phyloP scores from a whole-genome alignment of 2,888 invertebrate genomes.

The Palloptera scutellata region DNA sequence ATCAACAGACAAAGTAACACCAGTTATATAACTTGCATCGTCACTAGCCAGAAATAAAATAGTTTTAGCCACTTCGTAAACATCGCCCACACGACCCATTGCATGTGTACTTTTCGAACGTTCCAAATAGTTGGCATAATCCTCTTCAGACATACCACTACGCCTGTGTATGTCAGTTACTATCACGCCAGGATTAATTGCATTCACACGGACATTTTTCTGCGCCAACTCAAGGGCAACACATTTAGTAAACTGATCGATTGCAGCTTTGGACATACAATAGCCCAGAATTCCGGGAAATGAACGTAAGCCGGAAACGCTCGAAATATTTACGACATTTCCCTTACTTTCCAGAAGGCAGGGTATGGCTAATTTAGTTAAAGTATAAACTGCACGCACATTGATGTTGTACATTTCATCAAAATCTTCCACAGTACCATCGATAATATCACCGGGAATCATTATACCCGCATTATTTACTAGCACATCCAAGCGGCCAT shows the following conservation, averaged over 20 bases:
- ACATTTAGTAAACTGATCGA: conserved; percentile 91
- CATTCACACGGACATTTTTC: conserved; percentile 84
- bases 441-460: conserved; percentile 80
- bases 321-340: conserved; percentile 91
- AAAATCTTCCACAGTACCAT: conserved; percentile 79
- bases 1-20: conserved; percentile 75
- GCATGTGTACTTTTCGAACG: conserved; percentile 85
- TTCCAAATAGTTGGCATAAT: conserved; percentile 80
- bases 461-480: conserved; percentile 88
- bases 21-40: conserved; percentile 75
- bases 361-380: conserved; percentile 84
- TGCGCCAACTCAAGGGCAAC: conserved; percentile 82
- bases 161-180: conserved; percentile 84
- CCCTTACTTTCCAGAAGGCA: conserved; percentile 81
- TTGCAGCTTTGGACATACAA: conserved; percentile 88
- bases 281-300: conserved; percentile 90
- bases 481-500: conserved; percentile 73
- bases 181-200: conserved; percentile 92
- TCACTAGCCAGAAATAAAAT: conserved; percentile 90
- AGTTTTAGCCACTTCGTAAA: conserved; percentile 83
- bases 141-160: conserved; percentile 79
- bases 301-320: conserved; percentile 85
- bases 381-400: conserved; percentile 76
- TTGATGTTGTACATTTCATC: conserved; percentile 87
- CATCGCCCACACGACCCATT: conserved; percentile 81